Conservation (phyloP, 2,797 vertebrate genomes). For the Mormyrus hasselquistii region DNA sequence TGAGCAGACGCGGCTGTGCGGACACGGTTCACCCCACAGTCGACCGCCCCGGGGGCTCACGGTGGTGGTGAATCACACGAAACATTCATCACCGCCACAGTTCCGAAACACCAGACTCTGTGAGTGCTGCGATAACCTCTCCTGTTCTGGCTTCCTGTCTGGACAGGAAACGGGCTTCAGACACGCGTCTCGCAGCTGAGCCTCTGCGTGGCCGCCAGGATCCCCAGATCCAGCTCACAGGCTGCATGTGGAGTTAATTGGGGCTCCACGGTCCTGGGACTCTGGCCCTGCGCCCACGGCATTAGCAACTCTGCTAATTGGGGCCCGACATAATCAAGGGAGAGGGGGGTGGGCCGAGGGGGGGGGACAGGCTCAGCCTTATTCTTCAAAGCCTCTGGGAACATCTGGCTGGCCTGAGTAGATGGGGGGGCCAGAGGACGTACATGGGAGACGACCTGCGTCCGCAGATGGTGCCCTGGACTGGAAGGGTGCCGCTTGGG, state of each 20-base stretch:
- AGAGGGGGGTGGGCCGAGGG: not conserved
- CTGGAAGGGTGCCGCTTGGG: not conserved
- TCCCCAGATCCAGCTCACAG: not conserved
- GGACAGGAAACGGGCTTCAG: not conserved
- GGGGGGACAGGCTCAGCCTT: not conserved
- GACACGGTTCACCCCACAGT: not conserved
- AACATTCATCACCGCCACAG: not conserved
- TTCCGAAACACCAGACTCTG: not conserved
- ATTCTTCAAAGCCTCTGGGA: not conserved
- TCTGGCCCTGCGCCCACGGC: not conserved
- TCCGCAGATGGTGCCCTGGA: not conserved
- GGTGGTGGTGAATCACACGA: not conserved
- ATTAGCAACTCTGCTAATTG: not conserved
- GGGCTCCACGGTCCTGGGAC: not conserved
- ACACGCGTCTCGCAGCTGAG: not conserved
- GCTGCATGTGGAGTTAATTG: not conserved
- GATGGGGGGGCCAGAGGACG: not conserved
- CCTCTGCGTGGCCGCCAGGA: not conserved
- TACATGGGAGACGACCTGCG: not conserved
- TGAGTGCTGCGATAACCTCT: not conserved
- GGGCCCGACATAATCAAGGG: not conserved
- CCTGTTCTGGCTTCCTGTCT: not conserved
- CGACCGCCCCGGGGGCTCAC: not conserved
- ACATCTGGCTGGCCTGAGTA: not conserved
- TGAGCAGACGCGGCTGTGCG: not conserved